These are phyloP conservation scores for Aplochiton taeniatus DNA, from an alignment of 2,797 vertebrate genomes.

Conservation along the genomic window DNA sequence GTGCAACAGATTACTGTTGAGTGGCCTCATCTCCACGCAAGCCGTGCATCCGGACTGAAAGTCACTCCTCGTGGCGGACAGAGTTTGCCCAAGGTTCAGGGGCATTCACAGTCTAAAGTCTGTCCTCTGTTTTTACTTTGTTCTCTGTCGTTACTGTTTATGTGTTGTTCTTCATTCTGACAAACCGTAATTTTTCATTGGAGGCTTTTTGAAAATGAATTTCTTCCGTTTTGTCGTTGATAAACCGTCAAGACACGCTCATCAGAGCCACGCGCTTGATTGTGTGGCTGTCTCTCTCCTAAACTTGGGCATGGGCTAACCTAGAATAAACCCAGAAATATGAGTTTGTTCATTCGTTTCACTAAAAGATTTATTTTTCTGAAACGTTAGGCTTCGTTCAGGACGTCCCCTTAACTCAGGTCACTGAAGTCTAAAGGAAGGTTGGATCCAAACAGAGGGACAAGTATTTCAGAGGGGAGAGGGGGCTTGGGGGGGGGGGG, in stretches of 20 bases:
- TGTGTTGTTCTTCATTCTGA: not conserved
- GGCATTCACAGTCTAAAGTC: conserved; percentile 31
- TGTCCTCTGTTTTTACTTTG: conserved; percentile 11
- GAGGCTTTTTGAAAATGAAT: not conserved
- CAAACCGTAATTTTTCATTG: not conserved
- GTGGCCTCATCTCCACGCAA: conserved; percentile 50
- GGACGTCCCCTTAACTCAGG: not conserved
- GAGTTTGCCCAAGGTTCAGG: conserved; percentile 52
- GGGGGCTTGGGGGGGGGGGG: not conserved
- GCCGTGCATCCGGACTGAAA: conserved; percentile 52
- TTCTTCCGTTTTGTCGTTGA: not conserved
- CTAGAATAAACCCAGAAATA: too few species aligned
- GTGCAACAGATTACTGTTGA: conserved; percentile 53
- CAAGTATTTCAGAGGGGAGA: conserved; percentile 2
- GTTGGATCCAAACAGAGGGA: conserved; percentile 2
- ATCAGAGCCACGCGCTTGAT: too few species aligned
- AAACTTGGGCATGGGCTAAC: not conserved
- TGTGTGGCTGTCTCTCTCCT: too few species aligned
- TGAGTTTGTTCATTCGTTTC: not conserved
- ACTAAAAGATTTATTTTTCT: not conserved
- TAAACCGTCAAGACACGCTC: too few species aligned
- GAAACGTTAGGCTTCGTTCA: not conserved
- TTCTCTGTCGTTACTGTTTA: not conserved
- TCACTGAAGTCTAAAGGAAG: not conserved
- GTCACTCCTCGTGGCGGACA: conserved; percentile 43